phyloP scores from a whole-genome alignment of 35 echinoderm and acorn worm species.

The Strongylocentrotus purpuratus region DNA sequence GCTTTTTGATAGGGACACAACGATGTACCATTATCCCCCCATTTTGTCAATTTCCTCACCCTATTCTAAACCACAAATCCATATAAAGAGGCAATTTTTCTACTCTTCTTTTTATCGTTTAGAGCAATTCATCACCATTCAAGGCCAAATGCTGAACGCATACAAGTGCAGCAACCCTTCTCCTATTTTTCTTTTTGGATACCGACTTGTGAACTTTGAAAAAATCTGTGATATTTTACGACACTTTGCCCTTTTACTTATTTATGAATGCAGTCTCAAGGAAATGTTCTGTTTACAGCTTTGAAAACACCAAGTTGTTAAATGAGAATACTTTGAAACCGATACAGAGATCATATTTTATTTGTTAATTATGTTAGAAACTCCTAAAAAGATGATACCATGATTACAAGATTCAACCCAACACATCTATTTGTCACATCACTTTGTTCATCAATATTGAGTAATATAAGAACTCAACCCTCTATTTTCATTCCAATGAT shows the following conservation, averaged over 20 bases:
- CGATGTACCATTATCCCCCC: conserved; percentile 17
- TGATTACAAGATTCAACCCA: too few species aligned
- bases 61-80: conserved; percentile 19
- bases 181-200: not conserved
- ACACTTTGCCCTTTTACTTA: not conserved
- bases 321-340: not conserved
- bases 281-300: not conserved
- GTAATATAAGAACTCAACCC: too few species aligned
- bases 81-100: conserved; percentile 27
- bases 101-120: not conserved
- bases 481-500: too few species aligned
- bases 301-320: not conserved
- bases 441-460: too few species aligned
- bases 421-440: too few species aligned
- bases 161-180: conserved; percentile 17
- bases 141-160: not conserved
- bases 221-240: not conserved
- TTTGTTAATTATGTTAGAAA: not conserved
- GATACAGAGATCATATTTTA: not conserved
- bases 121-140: conserved; percentile 10
- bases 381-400: too few species aligned
- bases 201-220: not conserved
- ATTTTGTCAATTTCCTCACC: conserved; percentile 43
- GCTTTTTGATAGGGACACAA: conserved; percentile 6
- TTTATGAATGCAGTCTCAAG: not conserved